Evolutionary conservation across 1,140 invertebrate genomes (phyloP), one percentile per base, ranked within the genome.

Genomic region (Drosophila trapezifrons): DNA sequence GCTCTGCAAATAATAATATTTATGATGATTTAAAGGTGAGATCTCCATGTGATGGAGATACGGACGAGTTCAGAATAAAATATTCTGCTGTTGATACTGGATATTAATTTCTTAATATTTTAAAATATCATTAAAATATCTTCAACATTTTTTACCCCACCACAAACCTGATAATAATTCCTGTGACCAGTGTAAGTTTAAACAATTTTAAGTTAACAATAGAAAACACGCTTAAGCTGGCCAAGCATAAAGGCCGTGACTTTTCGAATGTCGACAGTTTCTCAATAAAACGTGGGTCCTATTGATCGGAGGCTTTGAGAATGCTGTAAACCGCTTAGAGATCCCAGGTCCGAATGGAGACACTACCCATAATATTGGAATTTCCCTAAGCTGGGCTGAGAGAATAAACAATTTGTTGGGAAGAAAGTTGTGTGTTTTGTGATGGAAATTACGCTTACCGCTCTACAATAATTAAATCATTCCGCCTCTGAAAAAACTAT

Each of bases 401-500:
- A 76, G 60, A 76, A 57, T 75, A 73, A 87, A 82, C 69, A 80
- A 80, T 85, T 86, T 86, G 83, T 78, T 69, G 60, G 45, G 64
- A 78, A 78, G 78, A 86, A 85, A 85, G 77, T 74, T 85, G 72
- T 66, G 58, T 51, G 43, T 63, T 66, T 70, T 76, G 43, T 66
- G 38, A 64, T 78, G 57, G 45, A 69, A 71, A 78, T 78, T 70
- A 58, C 38, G 54, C 54, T 27, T 51, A 32, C 20, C 42, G 47
- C 49, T 51, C 47, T n/a, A 42, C 22, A 67, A 86, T 79, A 89
- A 89, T 87, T 87, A 89, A 87, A 89, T 89, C 80, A 87, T 83
- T 89, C 56, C 38, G 73, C 60, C 76, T 77, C 35, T 70, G 29
- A 3, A 8, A 52, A 89, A 83, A 83, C 79, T 87, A 65, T 82